Evolutionary conservation across 2,113 vertebrate species (phyloP), one percentile per base, ranked within the genome.

Genomic region (Eulemur rufifrons): DNA sequence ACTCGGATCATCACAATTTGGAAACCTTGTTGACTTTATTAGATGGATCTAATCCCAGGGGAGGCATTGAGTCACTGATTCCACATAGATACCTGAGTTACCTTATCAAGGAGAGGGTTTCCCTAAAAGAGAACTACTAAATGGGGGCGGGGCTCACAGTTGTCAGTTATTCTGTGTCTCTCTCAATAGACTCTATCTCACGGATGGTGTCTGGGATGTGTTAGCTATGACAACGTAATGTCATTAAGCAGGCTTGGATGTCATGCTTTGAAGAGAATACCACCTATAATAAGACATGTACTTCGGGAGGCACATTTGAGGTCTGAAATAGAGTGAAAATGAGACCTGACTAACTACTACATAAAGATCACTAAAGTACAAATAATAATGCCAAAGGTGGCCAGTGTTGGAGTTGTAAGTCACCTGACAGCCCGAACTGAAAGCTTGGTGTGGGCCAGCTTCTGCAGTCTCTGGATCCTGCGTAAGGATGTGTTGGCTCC

Each of bases 21-120:
- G 89, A 94, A 54, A 90, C 6, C 7, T 66, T 88, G 56, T 66
- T 14, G 69, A 64, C 68, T 92, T 91, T 69, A 61, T 89, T 81
- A 76, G 91, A 52, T 29, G 81, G 63, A 71, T 81, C 39, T 63
- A 68, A 89, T 86, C 56, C 42, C 20, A 17, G 8, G 54, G 29
- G 56, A 73, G 27, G 37, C 15, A 10, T 0, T 13, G 47, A 77
- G 14, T 77, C 37, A 54, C 18, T 42, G 68, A 71, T 50, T 27
- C 18, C 5, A 42, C 5, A 18, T 42, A 1, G 68, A 5, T 56
- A 6, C 7, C 4, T 11, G 37, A 59, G 25, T 13, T 13, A 34
- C 12, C 32, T 84, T 64, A 39, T 34, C 23, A 27, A 61, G 34
- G 42, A 23, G 39, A 23, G 39, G 13, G 1, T 45, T 73, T 66